Evolutionary conservation across 2,888 invertebrate genomes (phyloP), one percentile per base, ranked within the genome.

Genomic region (Protonemura montana): DNA sequence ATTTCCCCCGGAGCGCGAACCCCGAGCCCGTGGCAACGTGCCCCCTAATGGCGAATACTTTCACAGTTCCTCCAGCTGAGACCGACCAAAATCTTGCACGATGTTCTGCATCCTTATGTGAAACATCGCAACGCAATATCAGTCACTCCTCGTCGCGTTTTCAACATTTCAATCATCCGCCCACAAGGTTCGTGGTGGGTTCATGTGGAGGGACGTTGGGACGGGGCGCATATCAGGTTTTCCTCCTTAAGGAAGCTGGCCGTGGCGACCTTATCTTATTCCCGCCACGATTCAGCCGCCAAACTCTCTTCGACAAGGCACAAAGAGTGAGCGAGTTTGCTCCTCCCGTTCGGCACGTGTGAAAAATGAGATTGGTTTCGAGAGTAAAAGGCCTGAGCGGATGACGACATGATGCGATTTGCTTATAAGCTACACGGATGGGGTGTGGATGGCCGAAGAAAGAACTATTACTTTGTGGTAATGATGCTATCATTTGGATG

Each of bases 331-430:
- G 28, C 13, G 78, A 78, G 78, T 78, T 78, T 78, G 7, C 25
- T 35, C 10, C 29, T 29, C 16, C 27, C 29, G n/a, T 16, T 82
- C 82, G 82, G 28, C 82, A 7, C 82, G 35, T 30, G 29, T 82
- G 82, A 82, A 82, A 82, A 82, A 30, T 82, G 82, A 25, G 82
- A 82, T 82, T 82, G 82, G 82, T 82, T 82, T 82, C 30, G 29
- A n/a, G 7, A 2, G 30, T n/a, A 30, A 29, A 82, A 29, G 82
- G 78, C 6, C 27, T 78, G 78, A 78, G 78, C 28, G 26, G 78
- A 26, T 26, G 78, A 21, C 26, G 78, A 78, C 78, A 78, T 78
- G 78, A 78, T 26, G 28, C 78, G 78, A 78, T 78, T 78, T 78
- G 78, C 78, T 78, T 78, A 78, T 27, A 78, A 78, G 78, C 78